These are phyloP conservation scores for Podarcis raffonei DNA, from an alignment of 2,113 vertebrate species.

Conservation along the genomic window DNA sequence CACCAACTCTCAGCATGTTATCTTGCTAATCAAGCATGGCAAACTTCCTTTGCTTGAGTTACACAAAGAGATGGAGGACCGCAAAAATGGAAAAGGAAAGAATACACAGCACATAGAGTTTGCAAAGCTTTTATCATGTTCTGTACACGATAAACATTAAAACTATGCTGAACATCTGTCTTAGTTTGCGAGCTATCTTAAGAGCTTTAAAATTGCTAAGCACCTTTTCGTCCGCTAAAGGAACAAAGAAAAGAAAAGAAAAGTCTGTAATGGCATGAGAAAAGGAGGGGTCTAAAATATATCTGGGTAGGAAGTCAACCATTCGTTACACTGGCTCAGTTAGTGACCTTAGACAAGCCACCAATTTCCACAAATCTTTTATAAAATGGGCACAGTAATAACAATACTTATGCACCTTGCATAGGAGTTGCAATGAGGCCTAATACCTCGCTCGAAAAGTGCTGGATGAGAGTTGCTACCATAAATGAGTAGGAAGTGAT, in stretches of 20 bases:
- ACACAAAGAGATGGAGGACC: not conserved
- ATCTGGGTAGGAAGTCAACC: conserved; percentile 51
- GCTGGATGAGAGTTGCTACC: not conserved
- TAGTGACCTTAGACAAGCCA: conserved; percentile 38
- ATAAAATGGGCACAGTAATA: conserved; percentile 32
- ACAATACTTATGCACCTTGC: conserved; percentile 19
- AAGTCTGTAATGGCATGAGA: conserved; percentile 48
- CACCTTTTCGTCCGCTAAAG: conserved; percentile 24
- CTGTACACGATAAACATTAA: conserved; percentile 1
- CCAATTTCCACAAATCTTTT: conserved; percentile 26
- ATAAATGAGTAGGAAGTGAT: conserved; percentile 9
- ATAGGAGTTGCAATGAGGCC: not conserved
- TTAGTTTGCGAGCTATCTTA: conserved; percentile 18
- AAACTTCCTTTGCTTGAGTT: not conserved
- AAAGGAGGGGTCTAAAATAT: conserved; percentile 52
- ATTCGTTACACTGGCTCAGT: conserved; percentile 28
- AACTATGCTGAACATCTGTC: conserved; percentile 22
- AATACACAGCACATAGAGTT: not conserved
- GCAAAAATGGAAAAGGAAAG: not conserved
- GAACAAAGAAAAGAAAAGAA: conserved; percentile 38
- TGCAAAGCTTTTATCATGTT: not conserved
- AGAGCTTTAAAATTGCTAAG: conserved; percentile 44
- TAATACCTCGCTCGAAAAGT: not conserved
- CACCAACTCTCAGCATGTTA: not conserved
- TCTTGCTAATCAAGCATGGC: not conserved